A percentile compares a stretch with the other conserved stretches of the same genome.
These are phyloP conservation scores for Megathymus violae DNA, from an alignment of 1,140 invertebrate species.

Conservation along the genomic window DNA sequence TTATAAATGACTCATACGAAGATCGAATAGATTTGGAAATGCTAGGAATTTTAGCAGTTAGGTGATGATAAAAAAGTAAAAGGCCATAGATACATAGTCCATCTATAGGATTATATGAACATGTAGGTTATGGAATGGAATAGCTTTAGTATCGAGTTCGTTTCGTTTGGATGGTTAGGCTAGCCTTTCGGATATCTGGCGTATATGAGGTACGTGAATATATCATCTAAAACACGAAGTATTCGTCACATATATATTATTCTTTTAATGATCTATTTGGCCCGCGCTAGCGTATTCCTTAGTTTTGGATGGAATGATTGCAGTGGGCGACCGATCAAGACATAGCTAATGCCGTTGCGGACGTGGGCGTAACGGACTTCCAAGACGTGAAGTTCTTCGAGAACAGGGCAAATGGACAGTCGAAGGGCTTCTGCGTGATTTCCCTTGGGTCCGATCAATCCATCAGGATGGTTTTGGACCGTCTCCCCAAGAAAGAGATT, in stretches of 20 bases:
- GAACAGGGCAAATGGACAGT: constrained; percentile 99
- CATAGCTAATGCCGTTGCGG: constrained; percentile 93
- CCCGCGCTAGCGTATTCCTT: constrained; percentile 50
- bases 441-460: constrained; percentile 96
- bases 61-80: background rate
- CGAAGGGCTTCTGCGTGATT: constrained; percentile 98
- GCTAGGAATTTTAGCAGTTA: background rate
- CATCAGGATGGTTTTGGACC: constrained; percentile 94
- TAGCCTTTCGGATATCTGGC: constrained; percentile 7
- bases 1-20: background rate
- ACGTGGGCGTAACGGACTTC: constrained; percentile 96
- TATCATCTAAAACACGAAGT: constrained; percentile 22
- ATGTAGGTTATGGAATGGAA: background rate
- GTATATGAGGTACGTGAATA: constrained; percentile 45
- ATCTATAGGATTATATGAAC: background rate
- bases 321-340: constrained; percentile 99
- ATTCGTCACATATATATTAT: constrained; percentile 52
- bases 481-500: constrained; percentile 96
- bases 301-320: constrained; percentile 71
- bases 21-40: background rate
- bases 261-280: constrained; percentile 47
- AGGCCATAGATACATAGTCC: too few species aligned
- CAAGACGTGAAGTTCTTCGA: constrained; percentile 99
- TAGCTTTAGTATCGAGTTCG: background rate
- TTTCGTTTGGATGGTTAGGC: constrained; percentile 18